A percentile compares a stretch with the other conserved stretches of the same genome.
Evolutionary conservation across 1,140 invertebrate species (phyloP).

Genomic region (Nasonia vitripennis): DNA sequence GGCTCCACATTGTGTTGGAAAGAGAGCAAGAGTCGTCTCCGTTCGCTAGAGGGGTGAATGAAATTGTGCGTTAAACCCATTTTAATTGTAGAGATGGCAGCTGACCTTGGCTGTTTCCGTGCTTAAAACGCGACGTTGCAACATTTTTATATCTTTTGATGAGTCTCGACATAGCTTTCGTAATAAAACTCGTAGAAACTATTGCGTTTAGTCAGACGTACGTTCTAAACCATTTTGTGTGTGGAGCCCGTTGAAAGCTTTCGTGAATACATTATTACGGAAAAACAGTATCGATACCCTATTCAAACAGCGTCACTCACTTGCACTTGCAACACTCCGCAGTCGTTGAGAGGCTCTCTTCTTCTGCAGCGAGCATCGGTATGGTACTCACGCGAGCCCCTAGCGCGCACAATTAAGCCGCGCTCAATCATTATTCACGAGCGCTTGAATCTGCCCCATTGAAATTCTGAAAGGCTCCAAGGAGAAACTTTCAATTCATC

Average conservation of each 20-base stretch:
- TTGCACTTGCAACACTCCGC: no score
- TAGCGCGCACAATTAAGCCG: neutral
- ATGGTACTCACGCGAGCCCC: neutral
- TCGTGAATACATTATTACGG: no score
- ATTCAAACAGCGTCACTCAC: no score
- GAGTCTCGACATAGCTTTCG: no score
- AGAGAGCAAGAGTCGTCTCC: neutral
- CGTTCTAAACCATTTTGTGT: no score
- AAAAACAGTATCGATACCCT: no score
- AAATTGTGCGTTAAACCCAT: neutral
- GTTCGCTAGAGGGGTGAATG: neutral
- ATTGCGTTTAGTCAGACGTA: no score
- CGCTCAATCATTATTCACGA: constrained; percentile 3
- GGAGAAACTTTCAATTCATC: neutral
- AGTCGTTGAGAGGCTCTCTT: no score
- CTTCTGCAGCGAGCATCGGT: neutral
- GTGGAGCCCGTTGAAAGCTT: no score
- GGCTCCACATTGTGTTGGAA: neutral
- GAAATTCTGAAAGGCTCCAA: neutral
- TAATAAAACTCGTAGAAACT: no score
- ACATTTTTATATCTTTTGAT: no score
- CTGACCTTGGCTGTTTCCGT: neutral
- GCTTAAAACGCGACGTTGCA: no score
- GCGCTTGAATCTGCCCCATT: neutral
- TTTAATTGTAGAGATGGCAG: neutral